Evolutionary conservation across 1,140 invertebrate species (phyloP), one percentile per base, ranked within the genome.

Genomic region (Rhizoglyphus robini): DNA sequence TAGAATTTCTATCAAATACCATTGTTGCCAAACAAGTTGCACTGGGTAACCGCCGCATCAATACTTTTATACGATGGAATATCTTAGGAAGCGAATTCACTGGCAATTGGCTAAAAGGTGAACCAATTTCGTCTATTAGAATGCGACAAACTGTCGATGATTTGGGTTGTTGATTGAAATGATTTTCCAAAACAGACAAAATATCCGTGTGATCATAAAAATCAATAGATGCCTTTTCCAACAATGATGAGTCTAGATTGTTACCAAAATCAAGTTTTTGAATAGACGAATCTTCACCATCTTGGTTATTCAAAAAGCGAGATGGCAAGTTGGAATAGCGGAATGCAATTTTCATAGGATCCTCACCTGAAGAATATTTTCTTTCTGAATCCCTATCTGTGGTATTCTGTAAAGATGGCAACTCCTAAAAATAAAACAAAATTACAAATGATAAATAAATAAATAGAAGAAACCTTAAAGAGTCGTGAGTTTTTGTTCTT

Each of bases 121-220:
- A 60, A 23, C 30, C 58, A 29, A 60, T n/a, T 46, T 60, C 18
- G 27, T 60, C 58, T 15, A 60, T 60, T 3, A 60, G 27, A n/a
- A 60, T 60, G n/a, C 58, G 58, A 46, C 32, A 38, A n/a, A 60
- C 58, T 32, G 31, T 60, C 13, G 15, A 15, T 3, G 27, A 46
- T 60, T 32, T 34, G 31, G 15, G 58, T 27, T 60, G 15, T 34
- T 34, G 32, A 46, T 1, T n/a, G n/a, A 60, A 27, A 27, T 8
- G 51, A 54, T 60, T 60, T 46, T 34, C 58, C n/a, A 60, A 27
- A n/a, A 60, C 23, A 15, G 3, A 2, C 15, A 60, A 27, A 3
- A 60, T n/a, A n/a, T 60, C 58, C 29, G 58, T 34, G 29, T 60
- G 58, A 3, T 60, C 58, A n/a, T 46, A 34, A 29, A 60, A 60